Conservation (phyloP, 2,888 invertebrate genomes). For the Nomada lathburiana region DNA sequence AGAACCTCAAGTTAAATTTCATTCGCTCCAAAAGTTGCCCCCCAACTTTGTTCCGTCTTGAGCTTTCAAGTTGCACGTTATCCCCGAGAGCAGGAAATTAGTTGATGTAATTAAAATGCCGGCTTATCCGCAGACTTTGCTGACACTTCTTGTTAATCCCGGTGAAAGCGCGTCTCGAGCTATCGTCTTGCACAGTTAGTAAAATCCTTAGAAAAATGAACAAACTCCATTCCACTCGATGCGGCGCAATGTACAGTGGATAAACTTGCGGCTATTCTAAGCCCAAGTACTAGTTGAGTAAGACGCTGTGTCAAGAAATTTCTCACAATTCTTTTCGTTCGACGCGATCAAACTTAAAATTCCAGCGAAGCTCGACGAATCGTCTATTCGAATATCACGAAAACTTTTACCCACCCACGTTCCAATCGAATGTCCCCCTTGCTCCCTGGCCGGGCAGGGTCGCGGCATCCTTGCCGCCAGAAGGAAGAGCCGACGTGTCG, state of each 20-base stretch:
- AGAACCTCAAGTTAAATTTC: constrained; percentile 38
- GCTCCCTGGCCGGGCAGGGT: too few species aligned
- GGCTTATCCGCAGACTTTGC: constrained; percentile 3
- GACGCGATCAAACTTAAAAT: too few species aligned
- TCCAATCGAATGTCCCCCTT: too few species aligned
- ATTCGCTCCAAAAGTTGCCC: constrained; percentile 15
- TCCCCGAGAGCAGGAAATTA: constrained; percentile 2
- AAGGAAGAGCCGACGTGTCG: not conserved
- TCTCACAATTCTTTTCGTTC: too few species aligned
- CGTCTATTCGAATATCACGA: too few species aligned
- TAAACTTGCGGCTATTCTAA: too few species aligned
- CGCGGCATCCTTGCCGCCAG: too few species aligned
- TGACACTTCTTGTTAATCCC: constrained; percentile 4
- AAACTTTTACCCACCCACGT: too few species aligned
- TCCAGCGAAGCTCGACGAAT: too few species aligned
- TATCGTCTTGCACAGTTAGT: not conserved
- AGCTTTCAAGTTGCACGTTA: not conserved
- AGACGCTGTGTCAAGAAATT: too few species aligned
- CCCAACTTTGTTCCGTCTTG: not conserved
- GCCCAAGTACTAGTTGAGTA: too few species aligned
- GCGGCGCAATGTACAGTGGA: too few species aligned
- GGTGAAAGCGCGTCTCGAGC: not conserved
- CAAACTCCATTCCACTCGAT: not conserved
- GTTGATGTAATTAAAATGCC: constrained; percentile 3
- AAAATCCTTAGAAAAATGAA: not conserved